Evolutionary conservation across 2,888 invertebrate genomes (phyloP), one percentile per base, ranked within the genome.

Genomic region (Chloroclystis v-ata): DNA sequence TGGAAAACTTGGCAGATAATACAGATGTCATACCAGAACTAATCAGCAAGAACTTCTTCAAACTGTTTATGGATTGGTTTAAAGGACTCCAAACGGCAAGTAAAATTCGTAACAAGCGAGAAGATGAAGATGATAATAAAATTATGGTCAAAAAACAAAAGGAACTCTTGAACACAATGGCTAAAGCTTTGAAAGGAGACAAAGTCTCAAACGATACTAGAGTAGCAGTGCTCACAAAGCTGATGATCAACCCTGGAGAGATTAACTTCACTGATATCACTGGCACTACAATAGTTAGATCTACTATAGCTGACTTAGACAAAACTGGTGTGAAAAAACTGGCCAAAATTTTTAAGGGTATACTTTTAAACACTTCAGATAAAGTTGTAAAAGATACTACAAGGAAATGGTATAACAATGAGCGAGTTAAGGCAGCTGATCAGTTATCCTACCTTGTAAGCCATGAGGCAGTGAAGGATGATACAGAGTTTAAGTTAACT

Each of bases 211-310:
- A 84, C 26, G 80, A 84, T 57, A 78, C 85, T 1, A 90, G 91
- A 69, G 78, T 93, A 1, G 78, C 83, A 6, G 84, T 91, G 3
- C 70, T 95, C 28, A 90, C 90, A 46, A 92, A 90, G 60, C 71
- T 95, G 1, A 78, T 94, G 7, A 87, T 93, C 33, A 82, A 90
- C 67, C 93, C 94, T 0, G 94, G 94, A 2, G 91, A 91, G 62
- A 90, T 94, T 50, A 91, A 92, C 74, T 92, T 94, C 52, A 93
- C 94, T 63, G 93, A 93, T 77, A 90, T 91, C 24, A 93, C 93
- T 12, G 90, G 91, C 8, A 90, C 90, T 9, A 91, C 90, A 60
- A 70, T 93, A 35, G 77, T 93, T 0, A 92, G 92, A 67, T 89
- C 90, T 41, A 84, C 93, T 7, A 90, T 90, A n/a, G 78, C 84